Evolutionary conservation across 2,797 vertebrate genomes (phyloP), one percentile per base, ranked within the genome.

Genomic region (Todus mexicanus): DNA sequence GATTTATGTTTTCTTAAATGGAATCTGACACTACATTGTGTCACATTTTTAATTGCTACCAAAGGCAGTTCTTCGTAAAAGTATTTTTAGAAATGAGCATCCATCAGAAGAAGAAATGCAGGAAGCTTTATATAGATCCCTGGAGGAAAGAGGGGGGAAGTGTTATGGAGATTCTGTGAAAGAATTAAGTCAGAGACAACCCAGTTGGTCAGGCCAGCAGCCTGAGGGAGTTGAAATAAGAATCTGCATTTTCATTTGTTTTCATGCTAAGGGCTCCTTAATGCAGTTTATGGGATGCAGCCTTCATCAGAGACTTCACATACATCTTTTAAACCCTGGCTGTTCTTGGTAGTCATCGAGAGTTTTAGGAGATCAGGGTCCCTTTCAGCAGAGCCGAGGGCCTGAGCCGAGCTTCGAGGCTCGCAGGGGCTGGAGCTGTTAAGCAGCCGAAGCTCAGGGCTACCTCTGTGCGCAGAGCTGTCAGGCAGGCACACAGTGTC

Each of bases 1-100:
- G 63, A 60, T 86, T 72, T 56, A 21, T 65, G 38, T 88, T 91
- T 81, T 71, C 76, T 57, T 61, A 69, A 86, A 51, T 57, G 48
- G 68, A 42, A 87, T 82, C 59, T 89, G 33, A 53, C 18, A 27
- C 64, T 84, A 21, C 7, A 2, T 27, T 53, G 37, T 88, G 70
- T 84, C 77, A 60, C 14, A 18, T 64, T 84, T 87, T 94, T 68
- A 82, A 84, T 92, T 87, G 68, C 89, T 73, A 71, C 68, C n/a
- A 25, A 90, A 84, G 74, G 43, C 53, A 60, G 53, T 31, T 84
- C 53, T 89, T 87, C 60, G 40, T 92, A 71, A 31, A 84, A 87
- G 29, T 89, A 87, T 84, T 93, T 93, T 92, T 84, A 71, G 92
- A 79, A 79, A 29, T 33, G 31, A 73, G 42, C 64, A 74, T 84